phyloP scores from a whole-genome alignment of 2,888 invertebrate species.

The Cynaeus angustus region DNA sequence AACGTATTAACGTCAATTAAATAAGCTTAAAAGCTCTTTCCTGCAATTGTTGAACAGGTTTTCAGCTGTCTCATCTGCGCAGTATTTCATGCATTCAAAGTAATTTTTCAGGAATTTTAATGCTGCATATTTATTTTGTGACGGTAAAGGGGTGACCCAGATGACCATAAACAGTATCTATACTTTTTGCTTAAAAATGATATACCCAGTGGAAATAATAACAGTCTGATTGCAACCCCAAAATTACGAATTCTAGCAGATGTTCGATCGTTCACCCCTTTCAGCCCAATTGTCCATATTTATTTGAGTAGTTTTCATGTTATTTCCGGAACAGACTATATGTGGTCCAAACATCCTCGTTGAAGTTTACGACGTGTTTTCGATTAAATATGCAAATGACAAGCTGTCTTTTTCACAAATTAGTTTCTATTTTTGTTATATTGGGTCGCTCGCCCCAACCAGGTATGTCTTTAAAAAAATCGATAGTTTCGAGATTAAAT shows the following conservation, averaged over 20 bases:
- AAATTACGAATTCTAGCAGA: slow-evolving; percentile 17
- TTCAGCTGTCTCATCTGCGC: not conserved
- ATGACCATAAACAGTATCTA: slow-evolving; percentile 15
- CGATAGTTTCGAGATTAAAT: slow-evolving; percentile 45
- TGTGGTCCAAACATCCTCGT: slow-evolving; percentile 21
- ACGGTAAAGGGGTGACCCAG: not conserved
- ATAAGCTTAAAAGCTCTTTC: not conserved
- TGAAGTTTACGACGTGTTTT: slow-evolving; percentile 31
- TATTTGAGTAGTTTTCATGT: slow-evolving; percentile 9
- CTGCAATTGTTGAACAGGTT: not conserved
- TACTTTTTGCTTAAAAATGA: slow-evolving; percentile 9
- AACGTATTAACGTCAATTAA: not conserved
- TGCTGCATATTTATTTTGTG: not conserved
- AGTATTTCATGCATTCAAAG: not conserved
- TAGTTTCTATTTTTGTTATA: slow-evolving; percentile 1
- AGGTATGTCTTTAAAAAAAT: slow-evolving; percentile 36
- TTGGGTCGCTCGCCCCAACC: slow-evolving; percentile 2
- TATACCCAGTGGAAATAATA: slow-evolving; percentile 19
- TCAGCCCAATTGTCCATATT: not conserved
- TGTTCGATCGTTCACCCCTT: slow-evolving; percentile 35
- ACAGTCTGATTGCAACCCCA: slow-evolving; percentile 5
- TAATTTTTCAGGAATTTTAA: not conserved
- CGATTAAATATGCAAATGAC: slow-evolving; percentile 44
- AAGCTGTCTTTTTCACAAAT: slow-evolving; percentile 39
- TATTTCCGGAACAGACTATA: slow-evolving; percentile 13